A percentile compares a stretch with the other conserved stretches of the same genome.
phyloP scores from a whole-genome alignment of 2,888 invertebrate genomes.

The Alviniconcha strummeri region DNA sequence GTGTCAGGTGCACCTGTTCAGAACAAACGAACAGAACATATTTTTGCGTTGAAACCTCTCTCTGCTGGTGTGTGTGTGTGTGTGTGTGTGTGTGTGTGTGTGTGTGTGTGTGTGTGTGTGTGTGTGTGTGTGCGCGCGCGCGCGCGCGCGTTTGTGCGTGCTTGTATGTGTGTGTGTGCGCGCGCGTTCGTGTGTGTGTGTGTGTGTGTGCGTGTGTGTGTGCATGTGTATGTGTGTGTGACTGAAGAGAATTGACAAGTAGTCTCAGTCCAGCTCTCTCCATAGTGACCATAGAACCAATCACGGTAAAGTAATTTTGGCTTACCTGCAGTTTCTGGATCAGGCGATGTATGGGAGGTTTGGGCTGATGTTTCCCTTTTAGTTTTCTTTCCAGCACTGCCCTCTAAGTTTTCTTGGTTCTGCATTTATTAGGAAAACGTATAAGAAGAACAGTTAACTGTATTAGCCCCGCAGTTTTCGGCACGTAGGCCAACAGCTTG shows the following conservation, averaged over 20 bases:
- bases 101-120: conserved; percentile 14
- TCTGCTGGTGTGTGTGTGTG: conserved; percentile 3
- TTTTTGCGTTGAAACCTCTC: neutral
- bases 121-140: too few relatives aligned
- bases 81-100: conserved; percentile 15
- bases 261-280: neutral
- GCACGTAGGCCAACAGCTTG: too few relatives aligned
- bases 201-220: neutral
- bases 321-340: neutral
- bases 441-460: too few relatives aligned
- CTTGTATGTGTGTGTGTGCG: too few relatives aligned
- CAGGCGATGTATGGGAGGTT: neutral
- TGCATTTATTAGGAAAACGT: neutral
- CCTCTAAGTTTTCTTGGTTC: neutral
- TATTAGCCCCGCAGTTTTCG: too few relatives aligned
- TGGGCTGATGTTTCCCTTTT: conserved; percentile 16
- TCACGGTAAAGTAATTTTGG: neutral
- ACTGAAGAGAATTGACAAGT: too few relatives aligned
- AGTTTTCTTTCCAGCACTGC: neutral
- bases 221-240: too few relatives aligned
- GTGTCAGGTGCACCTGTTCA: neutral
- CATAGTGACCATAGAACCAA: neutral
- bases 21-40: neutral
- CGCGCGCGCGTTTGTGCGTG: too few relatives aligned
- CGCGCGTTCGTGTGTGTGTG: neutral